Conservation (phyloP, 2,797 vertebrate species). For the Hypotaenidia philippensis region DNA sequence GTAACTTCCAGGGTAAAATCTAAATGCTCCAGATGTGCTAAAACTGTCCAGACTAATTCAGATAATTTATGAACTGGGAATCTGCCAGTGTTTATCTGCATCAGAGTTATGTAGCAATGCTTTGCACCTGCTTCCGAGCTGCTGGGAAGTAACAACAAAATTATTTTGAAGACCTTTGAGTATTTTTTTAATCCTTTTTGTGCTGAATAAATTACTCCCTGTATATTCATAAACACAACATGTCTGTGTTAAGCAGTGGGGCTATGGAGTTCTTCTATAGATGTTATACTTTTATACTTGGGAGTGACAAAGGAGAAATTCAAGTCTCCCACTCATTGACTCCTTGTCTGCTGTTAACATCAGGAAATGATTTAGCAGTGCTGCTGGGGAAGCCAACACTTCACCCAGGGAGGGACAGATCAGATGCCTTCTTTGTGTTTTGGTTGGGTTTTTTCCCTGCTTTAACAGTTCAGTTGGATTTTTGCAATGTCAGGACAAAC, state of each 20-base stretch:
- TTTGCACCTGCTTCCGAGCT: conserved; percentile 33
- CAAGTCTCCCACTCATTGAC: neutral
- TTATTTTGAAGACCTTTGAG: neutral
- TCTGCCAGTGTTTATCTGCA: conserved; percentile 11
- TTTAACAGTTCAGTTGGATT: neutral
- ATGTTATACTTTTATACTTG: neutral
- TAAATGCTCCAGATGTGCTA: conserved; percentile 47
- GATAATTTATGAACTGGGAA: conserved; percentile 36
- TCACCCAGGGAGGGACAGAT: neutral
- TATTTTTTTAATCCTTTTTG: neutral
- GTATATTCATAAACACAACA: neutral
- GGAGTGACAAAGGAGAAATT: neutral
- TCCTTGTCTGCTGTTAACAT: neutral
- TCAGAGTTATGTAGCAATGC: neutral
- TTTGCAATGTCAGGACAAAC: neutral
- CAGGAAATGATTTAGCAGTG: neutral
- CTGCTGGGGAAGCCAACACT: neutral
- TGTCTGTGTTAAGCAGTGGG: neutral
- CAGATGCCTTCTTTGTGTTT: neutral
- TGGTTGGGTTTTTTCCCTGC: neutral
- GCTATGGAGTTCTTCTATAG: neutral
- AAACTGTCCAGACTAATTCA: conserved; percentile 43
- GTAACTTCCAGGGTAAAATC: conserved; percentile 16
- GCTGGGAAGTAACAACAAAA: neutral
- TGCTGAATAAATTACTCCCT: neutral